Evolutionary conservation across 1,140 invertebrate species (phyloP).

Genomic region (Drosophila lacteicornis): DNA sequence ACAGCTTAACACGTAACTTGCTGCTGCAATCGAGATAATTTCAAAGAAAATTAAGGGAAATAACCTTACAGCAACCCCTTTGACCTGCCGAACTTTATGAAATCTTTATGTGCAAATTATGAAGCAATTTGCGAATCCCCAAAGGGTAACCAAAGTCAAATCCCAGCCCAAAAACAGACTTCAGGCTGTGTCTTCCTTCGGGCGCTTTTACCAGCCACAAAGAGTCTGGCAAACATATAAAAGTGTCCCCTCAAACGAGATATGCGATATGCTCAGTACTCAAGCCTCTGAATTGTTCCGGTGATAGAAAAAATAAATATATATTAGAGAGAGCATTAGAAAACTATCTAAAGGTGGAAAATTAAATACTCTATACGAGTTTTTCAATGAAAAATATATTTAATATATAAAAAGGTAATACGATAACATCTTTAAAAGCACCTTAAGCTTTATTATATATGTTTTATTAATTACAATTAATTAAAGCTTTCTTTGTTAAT

Average conservation of each 20-base stretch:
- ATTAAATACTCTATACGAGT: neutral
- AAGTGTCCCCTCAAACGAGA: conserved; percentile 40
- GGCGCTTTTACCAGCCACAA: conserved; percentile 30
- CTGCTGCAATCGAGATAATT: neutral
- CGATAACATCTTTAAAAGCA: too few relatives aligned
- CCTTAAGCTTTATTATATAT: neutral
- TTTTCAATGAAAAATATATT: neutral
- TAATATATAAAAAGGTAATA: neutral
- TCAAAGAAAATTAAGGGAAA: conserved; percentile 5
- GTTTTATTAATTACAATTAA: neutral
- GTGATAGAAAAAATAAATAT: conserved; percentile 8
- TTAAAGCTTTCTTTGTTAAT: neutral
- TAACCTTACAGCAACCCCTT: neutral
- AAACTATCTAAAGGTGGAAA: neutral
- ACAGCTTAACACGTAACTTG: conserved; percentile 3
- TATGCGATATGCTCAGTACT: conserved; percentile 63
- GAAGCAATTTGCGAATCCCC: conserved; percentile 46
- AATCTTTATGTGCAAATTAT: conserved; percentile 50
- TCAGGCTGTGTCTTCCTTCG: neutral
- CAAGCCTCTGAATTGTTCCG: conserved; percentile 32
- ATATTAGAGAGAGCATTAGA: neutral
- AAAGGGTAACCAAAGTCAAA: conserved; percentile 37
- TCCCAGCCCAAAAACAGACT: conserved; percentile 12
- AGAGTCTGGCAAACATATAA: conserved; percentile 60
- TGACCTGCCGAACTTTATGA: conserved; percentile 12